Percentiles rank a stretch among this genome's conserved stretches.
Evolutionary conservation across 2,113 vertebrate species (phyloP).

Genomic region (Reinhardtius hippoglossoides): DNA sequence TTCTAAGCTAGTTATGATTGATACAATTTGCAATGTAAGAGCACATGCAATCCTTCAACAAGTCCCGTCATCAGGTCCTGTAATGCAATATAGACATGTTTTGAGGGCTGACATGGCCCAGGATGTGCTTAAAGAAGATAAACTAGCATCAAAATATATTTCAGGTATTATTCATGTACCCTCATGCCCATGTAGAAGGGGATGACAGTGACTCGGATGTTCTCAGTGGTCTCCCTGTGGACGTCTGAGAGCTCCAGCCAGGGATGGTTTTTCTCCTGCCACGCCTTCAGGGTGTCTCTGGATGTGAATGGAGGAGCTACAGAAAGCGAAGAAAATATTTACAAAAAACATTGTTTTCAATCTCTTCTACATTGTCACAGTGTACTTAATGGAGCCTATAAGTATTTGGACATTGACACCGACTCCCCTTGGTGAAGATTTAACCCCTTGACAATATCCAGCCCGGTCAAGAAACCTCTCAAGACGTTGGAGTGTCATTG

Average conservation of each 20-base stretch:
- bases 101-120: not conserved
- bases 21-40: too few species aligned
- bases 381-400: too few species aligned
- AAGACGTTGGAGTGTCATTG: too few species aligned
- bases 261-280: constrained; percentile 99
- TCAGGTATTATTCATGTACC: constrained; percentile 76
- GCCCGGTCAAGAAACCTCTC: too few species aligned
- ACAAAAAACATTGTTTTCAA: too few species aligned
- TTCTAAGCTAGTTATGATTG: not conserved
- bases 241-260: constrained; percentile 98
- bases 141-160: too few species aligned
- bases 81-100: not conserved
- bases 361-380: too few species aligned
- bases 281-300: constrained; percentile 93
- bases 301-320: constrained; percentile 91
- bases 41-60: too few species aligned
- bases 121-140: not conserved
- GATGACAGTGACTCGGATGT: constrained; percentile 96
- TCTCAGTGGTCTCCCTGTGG: constrained; percentile 96
- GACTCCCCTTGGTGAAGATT: too few species aligned
- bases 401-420: not conserved
- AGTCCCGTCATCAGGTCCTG: not conserved
- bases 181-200: constrained; percentile 99
- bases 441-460: too few species aligned
- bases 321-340: not conserved